phyloP scores from a whole-genome alignment of 2,888 invertebrate species.

The Bimastos eiseni region DNA sequence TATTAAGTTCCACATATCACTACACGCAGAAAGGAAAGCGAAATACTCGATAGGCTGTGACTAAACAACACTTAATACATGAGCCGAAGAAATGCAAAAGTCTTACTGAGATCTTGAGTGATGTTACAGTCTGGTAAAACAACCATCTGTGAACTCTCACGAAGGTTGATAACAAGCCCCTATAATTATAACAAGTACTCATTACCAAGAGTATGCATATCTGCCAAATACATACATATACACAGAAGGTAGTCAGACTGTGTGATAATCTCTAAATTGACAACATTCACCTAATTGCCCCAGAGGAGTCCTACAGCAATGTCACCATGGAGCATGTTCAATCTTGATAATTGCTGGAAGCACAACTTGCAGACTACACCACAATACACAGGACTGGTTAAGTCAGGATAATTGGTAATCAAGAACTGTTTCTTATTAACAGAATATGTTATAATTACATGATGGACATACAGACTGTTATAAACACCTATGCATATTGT shows the following conservation, averaged over 20 bases:
- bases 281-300: background rate
- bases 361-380: too few relatives aligned
- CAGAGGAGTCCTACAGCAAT: background rate
- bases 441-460: too few relatives aligned
- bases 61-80: background rate
- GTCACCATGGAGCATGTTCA: background rate
- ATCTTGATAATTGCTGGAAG: background rate
- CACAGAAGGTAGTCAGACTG: background rate
- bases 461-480: too few relatives aligned
- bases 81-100: background rate
- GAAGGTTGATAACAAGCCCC: background rate
- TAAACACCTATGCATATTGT: too few relatives aligned
- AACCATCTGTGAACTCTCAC: background rate
- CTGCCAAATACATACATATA: background rate
- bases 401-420: too few relatives aligned
- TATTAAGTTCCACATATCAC: background rate
- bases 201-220: background rate
- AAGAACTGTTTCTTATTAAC: too few relatives aligned
- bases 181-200: background rate
- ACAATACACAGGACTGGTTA: too few relatives aligned
- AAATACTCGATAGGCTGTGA: background rate
- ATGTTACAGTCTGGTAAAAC: background rate
- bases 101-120: slow-evolving; percentile 6
- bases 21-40: background rate
- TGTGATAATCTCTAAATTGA: background rate